Conservation (phyloP, 2,113 vertebrate species). For the Daubentonia madagascariensis region DNA sequence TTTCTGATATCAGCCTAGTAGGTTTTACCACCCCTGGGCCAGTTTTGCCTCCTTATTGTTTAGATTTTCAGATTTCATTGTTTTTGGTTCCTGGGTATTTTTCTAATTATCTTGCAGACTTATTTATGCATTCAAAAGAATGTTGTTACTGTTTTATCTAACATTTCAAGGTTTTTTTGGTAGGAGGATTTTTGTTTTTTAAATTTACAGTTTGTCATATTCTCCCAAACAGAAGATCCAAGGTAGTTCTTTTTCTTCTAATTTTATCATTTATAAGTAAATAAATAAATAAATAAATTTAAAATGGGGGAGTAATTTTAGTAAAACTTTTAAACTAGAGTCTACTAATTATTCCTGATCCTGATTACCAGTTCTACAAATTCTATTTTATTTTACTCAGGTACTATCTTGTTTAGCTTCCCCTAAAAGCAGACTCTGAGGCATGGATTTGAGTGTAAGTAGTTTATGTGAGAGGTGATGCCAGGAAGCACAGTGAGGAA, state of each 20-base stretch:
- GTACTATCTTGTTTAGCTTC: neutral
- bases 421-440: neutral
- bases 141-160: too few species aligned
- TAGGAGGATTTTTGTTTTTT: neutral
- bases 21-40: neutral
- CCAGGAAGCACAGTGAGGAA: neutral
- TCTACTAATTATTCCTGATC: neutral
- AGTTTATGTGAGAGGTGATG: neutral
- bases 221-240: neutral
- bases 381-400: neutral
- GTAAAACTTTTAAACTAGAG: neutral
- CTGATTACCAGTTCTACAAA: neutral
- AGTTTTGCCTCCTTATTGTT: neutral
- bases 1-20: neutral
- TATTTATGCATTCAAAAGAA: neutral
- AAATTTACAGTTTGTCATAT: neutral
- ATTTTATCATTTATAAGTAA: neutral
- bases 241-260: neutral
- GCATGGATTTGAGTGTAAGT: neutral
- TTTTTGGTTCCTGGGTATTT: neutral
- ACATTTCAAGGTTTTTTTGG: too few species aligned
- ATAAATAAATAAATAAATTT: neutral
- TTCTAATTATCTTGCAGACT: neutral
- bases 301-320: neutral
- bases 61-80: neutral